A percentile compares a stretch with the other conserved stretches of the same genome.
Evolutionary conservation across 2,797 vertebrate genomes (phyloP).

Genomic region (Poecilia gillii): DNA sequence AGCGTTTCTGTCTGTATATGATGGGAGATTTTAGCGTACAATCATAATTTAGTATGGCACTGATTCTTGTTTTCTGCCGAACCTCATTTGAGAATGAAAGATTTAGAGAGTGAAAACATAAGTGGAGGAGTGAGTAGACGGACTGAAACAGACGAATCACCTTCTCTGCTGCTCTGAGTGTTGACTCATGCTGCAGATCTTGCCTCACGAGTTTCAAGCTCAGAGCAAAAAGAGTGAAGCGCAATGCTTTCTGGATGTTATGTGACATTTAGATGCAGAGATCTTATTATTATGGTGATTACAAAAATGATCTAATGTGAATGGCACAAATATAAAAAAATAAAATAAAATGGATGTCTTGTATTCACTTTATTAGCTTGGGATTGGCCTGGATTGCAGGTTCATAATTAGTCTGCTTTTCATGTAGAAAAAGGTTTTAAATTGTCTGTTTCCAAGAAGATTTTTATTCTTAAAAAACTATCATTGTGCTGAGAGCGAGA

Average conservation of each 20-base stretch:
- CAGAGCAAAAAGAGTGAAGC: constrained; percentile 69
- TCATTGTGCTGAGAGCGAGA: not conserved
- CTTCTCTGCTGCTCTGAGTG: constrained; percentile 47
- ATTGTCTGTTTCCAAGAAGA: not conserved
- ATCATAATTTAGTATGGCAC: constrained; percentile 39
- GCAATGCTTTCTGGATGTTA: constrained; percentile 1
- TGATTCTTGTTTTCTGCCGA: constrained; percentile 44
- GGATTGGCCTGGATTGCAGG: not conserved
- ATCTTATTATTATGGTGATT: not conserved
- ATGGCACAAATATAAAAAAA: not conserved
- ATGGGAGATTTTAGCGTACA: constrained; percentile 29
- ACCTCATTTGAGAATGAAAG: constrained; percentile 55
- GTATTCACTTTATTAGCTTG: not conserved
- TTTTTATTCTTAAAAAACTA: not conserved
- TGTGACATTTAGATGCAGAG: not conserved
- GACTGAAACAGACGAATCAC: constrained; percentile 42
- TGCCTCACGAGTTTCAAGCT: constrained; percentile 52
- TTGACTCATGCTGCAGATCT: constrained; percentile 67
- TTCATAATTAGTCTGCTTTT: not conserved
- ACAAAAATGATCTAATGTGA: not conserved
- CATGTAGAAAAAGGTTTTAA: not conserved
- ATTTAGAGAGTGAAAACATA: constrained; percentile 31
- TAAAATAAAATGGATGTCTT: not conserved
- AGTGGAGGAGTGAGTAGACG: constrained; percentile 34
- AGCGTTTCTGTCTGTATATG: constrained; percentile 34